A percentile compares a stretch with the other conserved stretches of the same genome.
These are phyloP conservation scores for Euproctis similis DNA, from an alignment of 2,888 invertebrate species.

Conservation along the genomic window DNA sequence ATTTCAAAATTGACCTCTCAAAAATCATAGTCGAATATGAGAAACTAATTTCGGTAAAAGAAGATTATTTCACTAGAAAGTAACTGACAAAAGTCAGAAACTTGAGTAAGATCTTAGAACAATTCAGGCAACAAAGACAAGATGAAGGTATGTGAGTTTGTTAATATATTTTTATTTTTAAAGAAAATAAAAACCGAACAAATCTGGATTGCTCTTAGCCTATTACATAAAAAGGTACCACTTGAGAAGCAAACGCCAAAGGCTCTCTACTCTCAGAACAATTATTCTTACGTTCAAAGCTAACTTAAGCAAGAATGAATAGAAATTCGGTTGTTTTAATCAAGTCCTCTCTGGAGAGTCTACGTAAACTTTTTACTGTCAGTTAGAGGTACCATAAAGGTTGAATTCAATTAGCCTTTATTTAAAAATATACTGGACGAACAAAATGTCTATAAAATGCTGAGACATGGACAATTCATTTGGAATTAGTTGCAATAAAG, in stretches of 20 bases:
- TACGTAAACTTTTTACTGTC: slow-evolving; percentile 23
- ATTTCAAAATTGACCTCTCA: too few relatives aligned
- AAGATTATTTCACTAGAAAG: too few relatives aligned
- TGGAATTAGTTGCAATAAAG: slow-evolving; percentile 22
- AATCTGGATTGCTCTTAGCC: not conserved
- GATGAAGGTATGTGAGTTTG: too few relatives aligned
- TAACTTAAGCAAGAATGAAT: slow-evolving; percentile 13
- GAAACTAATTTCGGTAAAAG: too few relatives aligned
- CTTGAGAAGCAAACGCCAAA: slow-evolving; percentile 11
- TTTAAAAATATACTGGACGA: slow-evolving; percentile 23
- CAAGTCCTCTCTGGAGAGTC: slow-evolving; percentile 12
- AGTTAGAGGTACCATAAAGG: slow-evolving; percentile 29
- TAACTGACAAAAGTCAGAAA: too few relatives aligned
- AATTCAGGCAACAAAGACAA: too few relatives aligned
- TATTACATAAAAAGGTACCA: slow-evolving; percentile 5
- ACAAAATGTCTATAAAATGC: slow-evolving; percentile 30
- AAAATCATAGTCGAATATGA: too few relatives aligned
- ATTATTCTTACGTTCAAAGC: slow-evolving; percentile 13
- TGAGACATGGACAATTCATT: slow-evolving; percentile 29
- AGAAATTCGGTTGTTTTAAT: slow-evolving; percentile 24
- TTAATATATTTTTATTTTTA: too few relatives aligned
- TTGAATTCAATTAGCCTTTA: slow-evolving; percentile 38
- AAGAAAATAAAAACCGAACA: not conserved
- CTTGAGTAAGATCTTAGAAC: too few relatives aligned
- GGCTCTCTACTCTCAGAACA: slow-evolving; percentile 7